Percentiles rank a stretch among this genome's conserved stretches.
Conservation (phyloP, 2,888 invertebrate species). For the Punctoribates punctum region DNA sequence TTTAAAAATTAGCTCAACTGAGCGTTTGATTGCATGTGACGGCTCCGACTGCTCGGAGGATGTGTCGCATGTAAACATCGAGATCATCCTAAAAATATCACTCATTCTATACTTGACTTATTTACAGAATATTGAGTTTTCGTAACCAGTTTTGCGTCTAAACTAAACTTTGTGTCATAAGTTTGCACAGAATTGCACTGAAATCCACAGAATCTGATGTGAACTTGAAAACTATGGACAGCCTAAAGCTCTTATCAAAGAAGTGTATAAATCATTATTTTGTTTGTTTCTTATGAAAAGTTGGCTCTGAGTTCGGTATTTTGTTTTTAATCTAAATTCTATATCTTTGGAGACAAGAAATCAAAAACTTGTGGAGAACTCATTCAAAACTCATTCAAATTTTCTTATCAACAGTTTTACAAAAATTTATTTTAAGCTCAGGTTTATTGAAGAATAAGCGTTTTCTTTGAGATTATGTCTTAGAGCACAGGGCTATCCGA, state of each 20-base stretch:
- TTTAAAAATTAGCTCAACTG: conserved; percentile 21
- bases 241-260: no score
- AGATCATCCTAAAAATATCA: conserved; percentile 21
- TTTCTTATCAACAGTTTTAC: not conserved
- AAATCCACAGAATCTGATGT: no score
- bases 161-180: not conserved
- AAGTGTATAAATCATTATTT: no score
- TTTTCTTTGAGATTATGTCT: not conserved
- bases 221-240: no score
- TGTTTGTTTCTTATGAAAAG: no score
- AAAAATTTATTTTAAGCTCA: not conserved
- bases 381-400: no score
- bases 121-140: not conserved
- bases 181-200: not conserved
- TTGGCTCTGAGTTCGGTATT: no score
- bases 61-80: not conserved
- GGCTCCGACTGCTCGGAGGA: not conserved
- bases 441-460: not conserved
- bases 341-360: no score
- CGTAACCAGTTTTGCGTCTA: not conserved
- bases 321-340: no score
- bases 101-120: conserved; percentile 14
- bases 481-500: not conserved
- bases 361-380: no score
- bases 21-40: conserved; percentile 22